Evolutionary conservation across 2,797 vertebrate genomes (phyloP).

Genomic region (Liparis tanakae): DNA sequence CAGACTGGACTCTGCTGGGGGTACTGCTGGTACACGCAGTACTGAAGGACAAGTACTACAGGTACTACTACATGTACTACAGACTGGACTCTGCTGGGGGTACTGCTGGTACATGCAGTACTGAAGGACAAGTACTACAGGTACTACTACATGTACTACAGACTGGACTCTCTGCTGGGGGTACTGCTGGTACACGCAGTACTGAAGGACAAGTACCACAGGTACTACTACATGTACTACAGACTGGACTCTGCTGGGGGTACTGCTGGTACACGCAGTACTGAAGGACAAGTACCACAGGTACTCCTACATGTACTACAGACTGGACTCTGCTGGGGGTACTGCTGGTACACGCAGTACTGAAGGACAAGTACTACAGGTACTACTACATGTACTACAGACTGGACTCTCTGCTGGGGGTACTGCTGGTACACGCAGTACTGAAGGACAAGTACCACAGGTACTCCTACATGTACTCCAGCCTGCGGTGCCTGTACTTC

Average conservation of each 20-base stretch:
- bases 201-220: conserved; percentile 80
- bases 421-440: too few relatives aligned
- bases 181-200: conserved; percentile 70
- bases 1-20: conserved; percentile 40
- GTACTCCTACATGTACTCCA: neutral
- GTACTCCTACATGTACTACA: neutral
- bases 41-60: conserved; percentile 80
- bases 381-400: conserved; percentile 38
- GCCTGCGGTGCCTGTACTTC: too few relatives aligned
- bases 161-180: conserved; percentile 41
- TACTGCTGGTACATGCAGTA: conserved; percentile 47
- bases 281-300: neutral
- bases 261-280: conserved; percentile 47
- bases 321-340: conserved; percentile 40
- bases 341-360: conserved; percentile 71
- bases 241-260: neutral
- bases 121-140: neutral
- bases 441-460: neutral
- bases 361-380: conserved; percentile 82
- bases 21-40: conserved; percentile 70
- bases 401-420: too few relatives aligned
- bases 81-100: neutral
- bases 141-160: neutral
- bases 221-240: conserved; percentile 53
- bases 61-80: conserved; percentile 53